phyloP scores from a whole-genome alignment of 2,113 vertebrate species.

The Lanius ludovicianus region DNA sequence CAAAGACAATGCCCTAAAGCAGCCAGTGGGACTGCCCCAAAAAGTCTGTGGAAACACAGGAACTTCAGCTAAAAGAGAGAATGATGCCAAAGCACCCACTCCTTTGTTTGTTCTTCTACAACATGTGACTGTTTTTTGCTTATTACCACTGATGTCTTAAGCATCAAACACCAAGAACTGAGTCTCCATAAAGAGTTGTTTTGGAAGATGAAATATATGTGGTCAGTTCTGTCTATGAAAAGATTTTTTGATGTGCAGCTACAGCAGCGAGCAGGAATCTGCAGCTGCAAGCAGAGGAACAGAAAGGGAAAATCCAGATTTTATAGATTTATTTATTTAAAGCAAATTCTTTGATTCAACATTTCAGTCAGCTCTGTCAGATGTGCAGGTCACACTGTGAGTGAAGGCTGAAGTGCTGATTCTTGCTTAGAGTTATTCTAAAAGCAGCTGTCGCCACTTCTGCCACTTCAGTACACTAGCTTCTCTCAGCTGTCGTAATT shows the following conservation, averaged over 20 bases:
- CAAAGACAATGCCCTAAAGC: background rate
- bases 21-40: background rate
- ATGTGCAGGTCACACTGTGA: background rate
- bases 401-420: background rate
- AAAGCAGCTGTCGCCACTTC: background rate
- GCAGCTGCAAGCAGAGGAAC: background rate
- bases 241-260: background rate
- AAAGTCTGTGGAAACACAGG: background rate
- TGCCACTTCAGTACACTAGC: background rate
- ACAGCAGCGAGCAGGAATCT: background rate
- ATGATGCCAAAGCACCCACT: background rate
- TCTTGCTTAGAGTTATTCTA: background rate
- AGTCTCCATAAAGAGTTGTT: background rate
- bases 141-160: background rate
- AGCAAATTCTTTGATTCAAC: background rate
- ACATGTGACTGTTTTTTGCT: background rate
- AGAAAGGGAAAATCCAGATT: background rate
- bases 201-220: background rate
- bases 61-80: background rate
- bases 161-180: background rate
- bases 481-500: background rate
- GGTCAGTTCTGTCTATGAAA: background rate
- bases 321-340: background rate
- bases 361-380: background rate
- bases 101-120: background rate